phyloP scores from a whole-genome alignment of 1,140 invertebrate genomes.

The Nixonia krombeini region DNA sequence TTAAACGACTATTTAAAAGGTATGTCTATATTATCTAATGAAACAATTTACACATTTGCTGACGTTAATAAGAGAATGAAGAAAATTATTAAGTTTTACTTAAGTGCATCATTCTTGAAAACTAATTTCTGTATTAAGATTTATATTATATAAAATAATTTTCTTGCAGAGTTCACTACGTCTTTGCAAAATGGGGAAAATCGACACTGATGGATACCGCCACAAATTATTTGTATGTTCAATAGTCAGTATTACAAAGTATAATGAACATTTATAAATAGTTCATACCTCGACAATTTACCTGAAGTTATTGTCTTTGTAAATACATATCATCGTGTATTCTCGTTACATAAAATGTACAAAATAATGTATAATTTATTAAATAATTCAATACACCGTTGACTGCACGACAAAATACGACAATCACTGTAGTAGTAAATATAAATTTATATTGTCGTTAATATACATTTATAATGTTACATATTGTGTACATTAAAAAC shows the following conservation, averaged over 20 bases:
- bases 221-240: background rate
- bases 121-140: no score
- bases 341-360: conserved; percentile 26
- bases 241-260: conserved; percentile 33
- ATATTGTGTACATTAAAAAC: no score
- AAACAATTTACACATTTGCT: no score
- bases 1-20: conserved; percentile 76
- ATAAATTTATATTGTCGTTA: no score
- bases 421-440: no score
- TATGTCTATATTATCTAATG: conserved; percentile 35
- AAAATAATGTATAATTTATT: conserved; percentile 35
- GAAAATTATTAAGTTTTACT: no score
- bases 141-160: conserved; percentile 6
- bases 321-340: conserved; percentile 17
- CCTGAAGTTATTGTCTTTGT: conserved; percentile 18
- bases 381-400: conserved; percentile 6
- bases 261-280: conserved; percentile 29
- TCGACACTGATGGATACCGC: conserved; percentile 21
- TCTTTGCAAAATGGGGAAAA: conserved; percentile 16
- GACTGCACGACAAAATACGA: background rate
- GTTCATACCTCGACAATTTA: conserved; percentile 8
- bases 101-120: no score
- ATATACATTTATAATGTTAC: no score
- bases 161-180: conserved; percentile 42
- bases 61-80: background rate